These are phyloP conservation scores for Resseliella maxima DNA, from an alignment of 2,888 invertebrate species.

Conservation along the genomic window DNA sequence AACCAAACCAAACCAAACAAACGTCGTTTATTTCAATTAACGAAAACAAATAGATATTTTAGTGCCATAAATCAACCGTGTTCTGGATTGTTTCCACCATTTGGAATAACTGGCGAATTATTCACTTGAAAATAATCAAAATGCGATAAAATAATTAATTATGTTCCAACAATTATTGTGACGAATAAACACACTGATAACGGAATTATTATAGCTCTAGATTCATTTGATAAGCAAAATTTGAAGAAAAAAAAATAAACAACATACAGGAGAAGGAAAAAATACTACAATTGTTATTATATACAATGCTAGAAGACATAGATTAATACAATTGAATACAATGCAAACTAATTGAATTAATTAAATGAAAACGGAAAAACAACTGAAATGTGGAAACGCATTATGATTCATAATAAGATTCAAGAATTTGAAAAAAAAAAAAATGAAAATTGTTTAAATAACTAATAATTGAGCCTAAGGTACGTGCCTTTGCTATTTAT, in stretches of 20 bases:
- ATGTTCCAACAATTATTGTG: not conserved
- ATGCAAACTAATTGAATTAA: slow-evolving; percentile 10
- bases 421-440: too few relatives aligned
- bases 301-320: slow-evolving; percentile 45
- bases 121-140: not conserved
- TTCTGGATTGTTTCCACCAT: not conserved
- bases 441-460: slow-evolving; percentile 6
- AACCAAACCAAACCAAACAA: not conserved
- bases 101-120: not conserved
- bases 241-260: not conserved
- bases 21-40: not conserved
- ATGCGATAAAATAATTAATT: not conserved
- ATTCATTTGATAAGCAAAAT: not conserved
- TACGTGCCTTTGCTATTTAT: slow-evolving; percentile 60
- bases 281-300: slow-evolving; percentile 24
- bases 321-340: slow-evolving; percentile 6
- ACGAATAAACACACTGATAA: not conserved
- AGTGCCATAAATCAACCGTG: not conserved
- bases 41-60: not conserved
- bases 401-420: not conserved
- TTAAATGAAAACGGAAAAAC: not conserved
- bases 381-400: not conserved
- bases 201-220: not conserved
- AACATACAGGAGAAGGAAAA: not conserved
- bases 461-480: slow-evolving; percentile 60